Conservation (phyloP, 2,888 invertebrate species). For the Drosophila nr. perissopoda region DNA sequence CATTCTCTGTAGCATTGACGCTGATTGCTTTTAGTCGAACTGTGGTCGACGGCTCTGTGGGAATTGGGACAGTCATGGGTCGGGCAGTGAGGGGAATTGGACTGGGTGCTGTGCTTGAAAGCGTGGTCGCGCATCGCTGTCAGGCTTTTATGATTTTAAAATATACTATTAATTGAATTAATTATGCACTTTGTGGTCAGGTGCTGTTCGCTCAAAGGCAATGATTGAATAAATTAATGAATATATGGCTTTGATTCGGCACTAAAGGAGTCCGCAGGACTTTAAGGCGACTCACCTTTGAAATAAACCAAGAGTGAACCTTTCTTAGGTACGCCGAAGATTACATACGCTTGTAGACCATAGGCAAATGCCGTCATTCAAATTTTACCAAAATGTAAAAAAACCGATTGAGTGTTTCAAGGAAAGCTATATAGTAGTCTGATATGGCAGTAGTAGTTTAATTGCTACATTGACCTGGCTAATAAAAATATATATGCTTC, state of each 20-base stretch:
- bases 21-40: conserved; percentile 73
- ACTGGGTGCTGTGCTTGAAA: conserved; percentile 9
- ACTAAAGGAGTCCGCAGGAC: background rate
- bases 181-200: conserved; percentile 70
- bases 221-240: background rate
- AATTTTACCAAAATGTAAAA: background rate
- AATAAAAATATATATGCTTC: background rate
- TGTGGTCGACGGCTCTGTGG: conserved; percentile 36
- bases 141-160: conserved; percentile 66
- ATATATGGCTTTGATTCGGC: background rate
- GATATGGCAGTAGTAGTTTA: background rate
- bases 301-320: background rate
- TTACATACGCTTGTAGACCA: background rate
- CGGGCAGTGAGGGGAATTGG: background rate
- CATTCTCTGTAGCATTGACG: conserved; percentile 48
- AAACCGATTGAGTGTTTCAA: background rate
- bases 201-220: conserved; percentile 29
- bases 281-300: background rate
- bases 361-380: background rate
- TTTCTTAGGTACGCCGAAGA: background rate
- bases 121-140: conserved; percentile 29
- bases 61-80: conserved; percentile 9
- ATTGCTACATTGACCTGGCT: background rate
- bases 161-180: conserved; percentile 75
- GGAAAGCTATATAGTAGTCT: background rate